phyloP scores from a whole-genome alignment of 2,113 vertebrate species.

The Mobula hypostoma region DNA sequence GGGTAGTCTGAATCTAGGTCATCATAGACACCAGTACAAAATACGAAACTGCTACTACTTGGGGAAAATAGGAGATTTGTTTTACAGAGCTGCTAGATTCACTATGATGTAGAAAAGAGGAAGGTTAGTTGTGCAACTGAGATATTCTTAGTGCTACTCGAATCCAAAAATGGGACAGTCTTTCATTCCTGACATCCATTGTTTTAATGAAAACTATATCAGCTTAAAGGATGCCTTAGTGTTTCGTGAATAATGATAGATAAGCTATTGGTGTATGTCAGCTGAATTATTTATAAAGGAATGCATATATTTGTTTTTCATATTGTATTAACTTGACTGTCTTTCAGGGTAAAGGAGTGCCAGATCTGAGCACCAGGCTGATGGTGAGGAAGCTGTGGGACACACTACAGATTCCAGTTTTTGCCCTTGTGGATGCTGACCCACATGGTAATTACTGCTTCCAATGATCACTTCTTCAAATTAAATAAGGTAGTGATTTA shows the following conservation, averaged over 20 bases:
- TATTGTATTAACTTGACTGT: conserved; percentile 27
- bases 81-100: not conserved
- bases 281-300: not conserved
- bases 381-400: conserved; percentile 89
- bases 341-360: conserved; percentile 83
- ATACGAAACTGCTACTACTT: not conserved
- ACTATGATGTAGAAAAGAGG: not conserved
- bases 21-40: not conserved
- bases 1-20: not conserved
- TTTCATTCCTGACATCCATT: not conserved
- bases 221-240: not conserved
- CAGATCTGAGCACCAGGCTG: conserved; percentile 88
- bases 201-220: not conserved
- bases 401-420: conserved; percentile 69
- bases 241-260: not conserved
- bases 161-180: not conserved
- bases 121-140: not conserved
- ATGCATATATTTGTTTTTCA: not conserved
- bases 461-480: not conserved
- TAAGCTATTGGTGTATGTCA: not conserved
- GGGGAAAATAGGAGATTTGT: not conserved
- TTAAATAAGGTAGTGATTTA: not conserved
- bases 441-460: conserved; percentile 70
- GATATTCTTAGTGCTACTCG: not conserved
- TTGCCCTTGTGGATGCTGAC: conserved; percentile 85